These are phyloP conservation scores for Rhinolophus ferrumequinum DNA, from an alignment of 2,113 vertebrate genomes.

Conservation along the genomic window DNA sequence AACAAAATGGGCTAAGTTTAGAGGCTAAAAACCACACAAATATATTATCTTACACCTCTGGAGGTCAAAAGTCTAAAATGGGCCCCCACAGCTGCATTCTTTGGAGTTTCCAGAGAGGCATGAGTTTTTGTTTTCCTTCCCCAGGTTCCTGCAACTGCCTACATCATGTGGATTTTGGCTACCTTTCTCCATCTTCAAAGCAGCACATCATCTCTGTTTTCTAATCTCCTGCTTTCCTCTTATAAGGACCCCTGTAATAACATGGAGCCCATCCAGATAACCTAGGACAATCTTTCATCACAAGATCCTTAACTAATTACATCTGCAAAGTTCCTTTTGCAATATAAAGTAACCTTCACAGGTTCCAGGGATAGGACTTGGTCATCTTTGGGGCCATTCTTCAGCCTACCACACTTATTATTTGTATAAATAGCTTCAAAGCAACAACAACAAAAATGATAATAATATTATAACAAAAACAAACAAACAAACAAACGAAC, in stretches of 20 bases:
- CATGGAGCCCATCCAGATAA: not conserved
- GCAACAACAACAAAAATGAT: not conserved
- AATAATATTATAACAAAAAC: not conserved
- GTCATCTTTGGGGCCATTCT: not conserved
- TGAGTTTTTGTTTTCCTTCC: not conserved
- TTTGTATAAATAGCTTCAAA: not conserved
- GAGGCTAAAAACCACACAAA: not conserved
- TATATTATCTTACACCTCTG: not conserved
- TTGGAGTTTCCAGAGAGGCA: not conserved
- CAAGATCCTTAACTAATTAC: not conserved
- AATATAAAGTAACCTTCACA: not conserved
- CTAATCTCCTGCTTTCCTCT: not conserved
- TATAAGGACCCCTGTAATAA: not conserved
- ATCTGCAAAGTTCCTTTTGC: not conserved
- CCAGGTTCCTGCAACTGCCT: not conserved
- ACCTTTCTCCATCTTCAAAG: not conserved
- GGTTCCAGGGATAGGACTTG: not conserved
- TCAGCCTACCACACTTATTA: not conserved
- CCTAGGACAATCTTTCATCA: not conserved
- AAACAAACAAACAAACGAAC: too few species aligned
- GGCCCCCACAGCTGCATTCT: not conserved
- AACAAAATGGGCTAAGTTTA: not conserved
- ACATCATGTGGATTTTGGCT: not conserved
- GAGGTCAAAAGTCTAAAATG: not conserved
- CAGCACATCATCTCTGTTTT: not conserved